Evolutionary conservation across 1,140 invertebrate genomes (phyloP).

Genomic region (Cataglyphis hispanica): DNA sequence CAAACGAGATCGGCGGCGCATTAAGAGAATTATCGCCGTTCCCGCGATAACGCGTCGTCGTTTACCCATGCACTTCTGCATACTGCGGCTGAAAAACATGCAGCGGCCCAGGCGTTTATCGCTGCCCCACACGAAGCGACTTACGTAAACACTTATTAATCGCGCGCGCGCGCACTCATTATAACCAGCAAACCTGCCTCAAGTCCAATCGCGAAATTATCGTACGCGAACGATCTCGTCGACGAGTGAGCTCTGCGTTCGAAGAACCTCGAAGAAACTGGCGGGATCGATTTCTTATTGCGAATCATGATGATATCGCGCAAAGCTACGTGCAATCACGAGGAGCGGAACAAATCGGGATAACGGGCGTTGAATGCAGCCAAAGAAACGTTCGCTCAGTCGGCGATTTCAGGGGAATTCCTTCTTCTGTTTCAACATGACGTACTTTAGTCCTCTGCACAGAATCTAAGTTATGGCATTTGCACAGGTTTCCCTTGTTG

Average conservation of each 20-base stretch:
- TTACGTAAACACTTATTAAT: conserved; percentile 83
- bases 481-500: background rate
- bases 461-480: background rate
- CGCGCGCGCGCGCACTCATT: conserved; percentile 75
- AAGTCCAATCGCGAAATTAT: conserved; percentile 70
- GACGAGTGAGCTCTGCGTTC: conserved; percentile 63
- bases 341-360: conserved; percentile 32
- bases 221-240: conserved; percentile 67
- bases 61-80: conserved; percentile 72
- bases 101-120: conserved; percentile 77
- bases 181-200: conserved; percentile 76
- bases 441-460: background rate
- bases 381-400: conserved; percentile 8
- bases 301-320: conserved; percentile 41
- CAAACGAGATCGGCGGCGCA: conserved; percentile 56
- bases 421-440: background rate
- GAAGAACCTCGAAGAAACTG: conserved; percentile 5
- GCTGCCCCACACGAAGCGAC: conserved; percentile 81
- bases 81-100: conserved; percentile 65
- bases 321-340: conserved; percentile 31
- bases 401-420: background rate
- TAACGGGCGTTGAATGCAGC: conserved; percentile 32
- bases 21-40: conserved; percentile 73
- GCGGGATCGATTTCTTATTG: conserved; percentile 39
- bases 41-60: conserved; percentile 60